These are phyloP conservation scores for Metopia argyrocephala DNA, from an alignment of 2,888 invertebrate species.

Conservation along the genomic window DNA sequence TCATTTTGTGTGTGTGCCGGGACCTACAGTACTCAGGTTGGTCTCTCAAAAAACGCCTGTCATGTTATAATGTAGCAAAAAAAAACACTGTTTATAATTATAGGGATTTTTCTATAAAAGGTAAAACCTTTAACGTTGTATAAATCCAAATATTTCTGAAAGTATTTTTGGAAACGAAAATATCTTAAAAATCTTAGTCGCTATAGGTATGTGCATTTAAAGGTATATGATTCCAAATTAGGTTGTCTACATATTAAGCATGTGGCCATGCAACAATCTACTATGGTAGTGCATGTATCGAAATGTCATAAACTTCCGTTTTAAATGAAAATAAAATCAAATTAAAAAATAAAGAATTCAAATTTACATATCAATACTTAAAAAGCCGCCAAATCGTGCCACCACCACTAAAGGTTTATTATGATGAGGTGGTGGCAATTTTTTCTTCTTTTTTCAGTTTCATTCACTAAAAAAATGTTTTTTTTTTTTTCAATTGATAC, in stretches of 20 bases:
- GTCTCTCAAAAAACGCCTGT: too few species aligned
- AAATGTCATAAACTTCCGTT: constrained; percentile 54
- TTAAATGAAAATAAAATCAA: constrained; percentile 14
- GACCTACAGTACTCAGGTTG: too few species aligned
- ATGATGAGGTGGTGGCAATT: neutral
- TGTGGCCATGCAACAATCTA: neutral
- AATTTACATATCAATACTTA: constrained; percentile 51
- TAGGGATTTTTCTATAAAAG: too few species aligned
- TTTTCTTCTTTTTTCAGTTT: constrained; percentile 2
- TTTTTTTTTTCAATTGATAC: constrained; percentile 13
- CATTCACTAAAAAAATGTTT: constrained; percentile 42
- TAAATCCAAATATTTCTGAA: too few species aligned
- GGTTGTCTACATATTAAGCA: neutral
- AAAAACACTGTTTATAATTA: too few species aligned
- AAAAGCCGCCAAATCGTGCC: constrained; percentile 53
- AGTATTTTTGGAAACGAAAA: too few species aligned
- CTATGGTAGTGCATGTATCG: constrained; percentile 11
- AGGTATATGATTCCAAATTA: neutral
- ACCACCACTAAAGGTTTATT: constrained; percentile 33
- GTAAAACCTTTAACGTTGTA: too few species aligned
- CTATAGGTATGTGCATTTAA: too few species aligned
- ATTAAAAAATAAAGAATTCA: neutral
- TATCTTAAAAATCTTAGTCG: too few species aligned
- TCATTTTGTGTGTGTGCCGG: too few species aligned
- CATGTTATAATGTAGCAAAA: too few species aligned